Evolutionary conservation across 2,113 vertebrate species (phyloP).

Genomic region (Sigmodon hispidus): DNA sequence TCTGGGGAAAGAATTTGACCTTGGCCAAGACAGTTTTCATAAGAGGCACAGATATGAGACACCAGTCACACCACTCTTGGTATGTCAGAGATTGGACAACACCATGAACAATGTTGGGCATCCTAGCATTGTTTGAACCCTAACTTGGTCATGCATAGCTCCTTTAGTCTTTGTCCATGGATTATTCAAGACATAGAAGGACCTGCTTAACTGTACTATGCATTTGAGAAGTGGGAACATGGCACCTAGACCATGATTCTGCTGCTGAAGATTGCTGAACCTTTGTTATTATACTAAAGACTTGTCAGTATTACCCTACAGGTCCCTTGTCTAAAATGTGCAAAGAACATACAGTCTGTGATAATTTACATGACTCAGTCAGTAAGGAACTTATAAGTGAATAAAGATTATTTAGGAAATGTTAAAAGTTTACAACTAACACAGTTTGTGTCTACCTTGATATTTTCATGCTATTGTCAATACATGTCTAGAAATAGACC

Average conservation of each 20-base stretch:
- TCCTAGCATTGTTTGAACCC: background rate
- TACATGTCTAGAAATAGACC: background rate
- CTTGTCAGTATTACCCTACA: background rate
- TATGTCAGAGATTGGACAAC: background rate
- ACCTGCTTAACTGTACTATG: background rate
- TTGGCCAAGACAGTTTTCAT: background rate
- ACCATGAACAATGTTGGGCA: background rate
- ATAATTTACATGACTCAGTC: background rate
- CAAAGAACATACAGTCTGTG: background rate
- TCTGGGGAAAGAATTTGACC: background rate
- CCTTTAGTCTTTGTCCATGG: background rate
- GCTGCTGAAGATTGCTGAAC: background rate
- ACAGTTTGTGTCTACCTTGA: background rate
- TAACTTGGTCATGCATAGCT: background rate
- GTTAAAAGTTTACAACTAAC: background rate
- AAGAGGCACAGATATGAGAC: background rate
- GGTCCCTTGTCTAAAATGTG: background rate
- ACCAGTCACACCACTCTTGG: background rate
- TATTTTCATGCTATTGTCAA: background rate
- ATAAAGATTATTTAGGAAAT: constrained; percentile 8
- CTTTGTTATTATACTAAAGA: background rate
- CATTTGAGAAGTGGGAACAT: background rate
- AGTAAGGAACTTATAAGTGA: background rate
- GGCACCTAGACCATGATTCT: background rate
- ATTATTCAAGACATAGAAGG: background rate